These are phyloP conservation scores for Stegostoma tigrinum DNA, from an alignment of 2,113 vertebrate genomes.

Conservation along the genomic window DNA sequence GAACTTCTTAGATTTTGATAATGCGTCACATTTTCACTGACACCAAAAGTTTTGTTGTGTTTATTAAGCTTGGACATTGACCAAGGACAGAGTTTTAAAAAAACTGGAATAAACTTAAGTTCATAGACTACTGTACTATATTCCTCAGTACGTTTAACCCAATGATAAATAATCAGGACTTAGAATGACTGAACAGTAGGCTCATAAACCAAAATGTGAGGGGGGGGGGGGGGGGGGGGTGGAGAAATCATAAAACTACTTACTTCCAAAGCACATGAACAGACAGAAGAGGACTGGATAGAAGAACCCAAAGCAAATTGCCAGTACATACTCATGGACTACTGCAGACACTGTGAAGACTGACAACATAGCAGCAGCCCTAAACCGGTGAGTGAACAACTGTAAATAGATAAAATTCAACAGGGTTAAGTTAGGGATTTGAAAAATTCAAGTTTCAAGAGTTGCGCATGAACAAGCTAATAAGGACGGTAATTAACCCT, in stretches of 20 bases:
- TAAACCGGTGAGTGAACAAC: conserved; percentile 81
- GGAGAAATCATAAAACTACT: conserved; percentile 48
- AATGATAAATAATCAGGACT: background rate
- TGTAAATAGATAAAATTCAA: conserved; percentile 44
- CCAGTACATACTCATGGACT: conserved; percentile 82
- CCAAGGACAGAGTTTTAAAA: background rate
- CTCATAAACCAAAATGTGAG: too few species aligned
- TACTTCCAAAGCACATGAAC: conserved; percentile 91
- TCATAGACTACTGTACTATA: background rate
- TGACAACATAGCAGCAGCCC: conserved; percentile 73
- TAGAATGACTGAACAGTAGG: background rate
- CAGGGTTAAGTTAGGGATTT: background rate
- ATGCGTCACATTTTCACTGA: background rate
- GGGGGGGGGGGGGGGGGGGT: too few species aligned
- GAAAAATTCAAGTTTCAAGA: background rate
- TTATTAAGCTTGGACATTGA: background rate
- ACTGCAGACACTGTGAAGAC: conserved; percentile 82
- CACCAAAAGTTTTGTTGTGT: background rate
- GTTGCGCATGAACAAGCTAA: background rate
- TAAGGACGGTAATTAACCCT: background rate
- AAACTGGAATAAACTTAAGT: background rate
- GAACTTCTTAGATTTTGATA: too few species aligned
- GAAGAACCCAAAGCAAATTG: conserved; percentile 81
- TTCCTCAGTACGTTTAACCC: background rate
- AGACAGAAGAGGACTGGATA: conserved; percentile 89